Percentiles rank a stretch among this genome's conserved stretches.
phyloP scores from a whole-genome alignment of 2,113 vertebrate species.

The Varanus salvator region DNA sequence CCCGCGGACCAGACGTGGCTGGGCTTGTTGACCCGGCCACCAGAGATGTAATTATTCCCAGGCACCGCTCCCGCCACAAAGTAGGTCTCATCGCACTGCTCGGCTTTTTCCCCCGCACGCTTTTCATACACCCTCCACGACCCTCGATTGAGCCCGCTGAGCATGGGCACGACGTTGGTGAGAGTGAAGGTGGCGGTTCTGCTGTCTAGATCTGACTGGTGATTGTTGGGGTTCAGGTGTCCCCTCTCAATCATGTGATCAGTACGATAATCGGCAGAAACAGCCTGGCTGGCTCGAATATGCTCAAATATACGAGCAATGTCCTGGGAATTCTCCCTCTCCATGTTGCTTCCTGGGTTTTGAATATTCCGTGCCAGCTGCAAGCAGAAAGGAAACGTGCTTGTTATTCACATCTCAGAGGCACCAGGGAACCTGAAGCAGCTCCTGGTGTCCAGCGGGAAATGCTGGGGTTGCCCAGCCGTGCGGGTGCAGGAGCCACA shows the following conservation, averaged over 20 bases:
- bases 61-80: background rate
- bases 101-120: rapidly evolving
- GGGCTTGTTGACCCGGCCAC: background rate
- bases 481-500: too few species aligned
- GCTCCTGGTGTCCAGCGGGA: too few species aligned
- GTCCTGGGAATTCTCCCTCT: background rate
- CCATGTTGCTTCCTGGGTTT: background rate
- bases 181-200: constrained; percentile 76
- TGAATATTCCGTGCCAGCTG: background rate
- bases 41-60: background rate
- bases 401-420: background rate
- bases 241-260: background rate
- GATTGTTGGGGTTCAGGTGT: background rate
- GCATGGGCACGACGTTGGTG: constrained; percentile 76
- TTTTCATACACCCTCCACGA: constrained; percentile 64
- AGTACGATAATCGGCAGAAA: background rate
- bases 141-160: constrained; percentile 67
- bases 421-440: too few species aligned
- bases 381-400: background rate
- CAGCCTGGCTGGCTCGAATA: background rate
- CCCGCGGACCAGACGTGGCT: constrained; percentile 2
- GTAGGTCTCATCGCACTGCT: background rate
- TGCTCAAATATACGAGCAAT: background rate
- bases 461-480: too few species aligned
- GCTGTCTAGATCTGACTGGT: constrained; percentile 28